Evolutionary conservation across 2,797 vertebrate species (phyloP), one percentile per base, ranked within the genome.

Genomic region (Momotus momota): DNA sequence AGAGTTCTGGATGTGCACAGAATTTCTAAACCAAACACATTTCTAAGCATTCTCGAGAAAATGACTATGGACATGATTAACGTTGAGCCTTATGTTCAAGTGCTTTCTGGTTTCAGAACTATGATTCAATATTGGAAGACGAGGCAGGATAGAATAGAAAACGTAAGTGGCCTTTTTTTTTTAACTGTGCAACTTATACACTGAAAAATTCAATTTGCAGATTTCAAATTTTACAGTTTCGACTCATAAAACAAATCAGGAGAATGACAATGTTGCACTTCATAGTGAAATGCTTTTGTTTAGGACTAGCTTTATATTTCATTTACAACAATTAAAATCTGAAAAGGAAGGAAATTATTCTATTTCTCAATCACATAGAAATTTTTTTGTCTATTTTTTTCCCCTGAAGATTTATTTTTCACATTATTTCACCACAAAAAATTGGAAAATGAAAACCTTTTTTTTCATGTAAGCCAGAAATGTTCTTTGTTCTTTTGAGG

Each of bases 401-500:
- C 8, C 18, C n/a, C 38, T 5, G 0, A n/a, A 54, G 51, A 57
- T 14, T 55, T 55, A 6, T 20, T 86, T 78, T 46, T 23, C 20
- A 18, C 14, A 4, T 49, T 49, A 45, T 67, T 81, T 90, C 33
- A 57, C 38, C 21, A n/a, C 0, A 4, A 46, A 29, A 75, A 54
- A 45, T 22, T 41, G 7, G 27, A 78, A 88, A 43, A 65, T 0
- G 1, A 57, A 60, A 31, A 54, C 11, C 31, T 10, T 16, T 18
- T 55, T 21, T 40, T 23, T 27, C 1, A 16, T 4, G 15, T 52
- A 57, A 86, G n/a, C 31, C 38, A 88, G 57, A 74, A 90, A 65
- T 0, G 0, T 4, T 4, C 8, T 81, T 41, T 83, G 5, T n/a
- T 78, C 25, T 71, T 8, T 14, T 41, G 21, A 54, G 22, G 9